Conservation (phyloP, 1,140 invertebrate genomes). For the Philopotamus ludificatus region DNA sequence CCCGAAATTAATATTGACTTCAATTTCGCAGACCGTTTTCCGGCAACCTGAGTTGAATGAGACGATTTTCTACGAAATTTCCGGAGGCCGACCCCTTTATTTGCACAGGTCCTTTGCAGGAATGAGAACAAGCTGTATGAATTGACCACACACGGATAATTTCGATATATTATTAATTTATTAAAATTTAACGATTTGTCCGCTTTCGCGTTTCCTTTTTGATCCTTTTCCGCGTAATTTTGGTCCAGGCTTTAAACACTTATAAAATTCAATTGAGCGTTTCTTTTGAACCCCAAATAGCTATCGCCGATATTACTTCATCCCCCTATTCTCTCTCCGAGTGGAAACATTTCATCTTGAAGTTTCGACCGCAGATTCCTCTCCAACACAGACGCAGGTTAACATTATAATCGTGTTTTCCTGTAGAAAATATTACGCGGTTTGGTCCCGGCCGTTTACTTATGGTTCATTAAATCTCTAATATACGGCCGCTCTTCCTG, state of each 20-base stretch:
- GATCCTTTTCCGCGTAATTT: no score
- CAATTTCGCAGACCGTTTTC: neutral
- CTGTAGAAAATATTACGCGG: slow-evolving; percentile 22
- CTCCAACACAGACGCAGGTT: neutral
- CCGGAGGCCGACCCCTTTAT: neutral
- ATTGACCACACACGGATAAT: no score
- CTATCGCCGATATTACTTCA: neutral
- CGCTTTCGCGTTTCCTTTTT: no score
- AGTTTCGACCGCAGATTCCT: neutral
- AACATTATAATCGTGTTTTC: slow-evolving; percentile 27
- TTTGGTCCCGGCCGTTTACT: slow-evolving; percentile 8
- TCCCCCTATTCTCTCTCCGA: neutral
- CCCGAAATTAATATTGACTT: neutral
- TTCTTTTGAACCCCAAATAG: no score
- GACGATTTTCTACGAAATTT: neutral
- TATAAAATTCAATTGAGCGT: neutral
- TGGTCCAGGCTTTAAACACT: no score
- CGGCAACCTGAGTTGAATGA: neutral
- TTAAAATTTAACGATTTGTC: no score
- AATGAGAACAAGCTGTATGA: no score
- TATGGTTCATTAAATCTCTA: slow-evolving; percentile 29
- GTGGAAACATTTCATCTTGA: neutral
- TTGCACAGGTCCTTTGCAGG: no score
- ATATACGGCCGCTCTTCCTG: slow-evolving; percentile 18
- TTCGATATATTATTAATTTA: no score